Evolutionary conservation across 2,888 invertebrate genomes (phyloP).

Genomic region (Acrobasis repandana): DNA sequence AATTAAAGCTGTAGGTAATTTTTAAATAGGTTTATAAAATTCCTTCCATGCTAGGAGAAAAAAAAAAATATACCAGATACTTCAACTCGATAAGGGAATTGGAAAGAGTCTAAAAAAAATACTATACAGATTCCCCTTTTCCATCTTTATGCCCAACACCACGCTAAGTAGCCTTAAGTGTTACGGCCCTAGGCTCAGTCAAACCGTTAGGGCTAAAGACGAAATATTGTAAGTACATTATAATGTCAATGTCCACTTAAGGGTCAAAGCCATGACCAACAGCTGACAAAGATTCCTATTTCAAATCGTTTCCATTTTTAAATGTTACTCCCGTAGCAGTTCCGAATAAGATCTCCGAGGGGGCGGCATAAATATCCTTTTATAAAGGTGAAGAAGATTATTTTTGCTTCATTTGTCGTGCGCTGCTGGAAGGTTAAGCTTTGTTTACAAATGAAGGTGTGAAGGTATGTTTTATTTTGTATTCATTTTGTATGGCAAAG

Average conservation of each 20-base stretch:
- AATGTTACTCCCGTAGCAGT: constrained; percentile 28
- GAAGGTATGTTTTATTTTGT: constrained; percentile 21
- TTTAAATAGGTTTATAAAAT: too few species aligned
- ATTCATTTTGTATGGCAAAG: constrained; percentile 17
- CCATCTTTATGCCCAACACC: too few species aligned
- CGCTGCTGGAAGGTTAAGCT: constrained; percentile 1
- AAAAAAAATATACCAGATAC: too few species aligned
- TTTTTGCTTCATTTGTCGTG: constrained; percentile 28
- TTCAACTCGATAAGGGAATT: too few species aligned
- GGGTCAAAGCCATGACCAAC: constrained; percentile 14
- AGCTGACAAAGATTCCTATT: constrained; percentile 7
- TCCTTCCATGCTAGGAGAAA: too few species aligned
- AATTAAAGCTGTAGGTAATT: too few species aligned
- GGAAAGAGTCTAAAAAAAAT: too few species aligned
- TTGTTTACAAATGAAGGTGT: constrained; percentile 21
- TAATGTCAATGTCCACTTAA: constrained; percentile 8
- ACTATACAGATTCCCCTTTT: too few species aligned
- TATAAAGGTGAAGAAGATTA: constrained; percentile 30
- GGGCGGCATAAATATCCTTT: constrained; percentile 46
- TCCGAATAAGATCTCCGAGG: constrained; percentile 45
- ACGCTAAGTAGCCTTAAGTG: too few species aligned
- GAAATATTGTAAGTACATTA: background rate
- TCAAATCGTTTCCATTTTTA: constrained; percentile 15
- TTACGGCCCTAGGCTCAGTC: too few species aligned
- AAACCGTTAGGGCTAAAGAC: background rate